Evolutionary conservation across 2,113 vertebrate genomes (phyloP).

Genomic region (Rhombomys opimus): DNA sequence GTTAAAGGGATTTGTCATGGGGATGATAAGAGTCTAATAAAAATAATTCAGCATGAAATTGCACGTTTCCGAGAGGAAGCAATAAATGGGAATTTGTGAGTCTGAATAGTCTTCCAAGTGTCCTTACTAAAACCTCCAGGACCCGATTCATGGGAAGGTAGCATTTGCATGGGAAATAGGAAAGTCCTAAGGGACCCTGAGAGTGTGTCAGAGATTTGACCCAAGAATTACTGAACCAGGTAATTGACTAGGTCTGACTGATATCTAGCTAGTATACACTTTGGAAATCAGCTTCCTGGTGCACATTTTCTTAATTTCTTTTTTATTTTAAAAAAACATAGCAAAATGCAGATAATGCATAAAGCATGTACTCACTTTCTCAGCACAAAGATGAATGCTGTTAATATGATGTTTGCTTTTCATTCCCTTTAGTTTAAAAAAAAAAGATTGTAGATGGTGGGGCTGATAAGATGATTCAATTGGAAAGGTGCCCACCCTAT

Average conservation of each 20-base stretch:
- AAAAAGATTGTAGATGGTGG: background rate
- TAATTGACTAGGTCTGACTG: slow-evolving; percentile 35
- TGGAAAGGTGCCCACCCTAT: background rate
- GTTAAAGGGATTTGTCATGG: slow-evolving; percentile 62
- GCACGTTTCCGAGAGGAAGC: slow-evolving; percentile 76
- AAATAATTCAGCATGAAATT: slow-evolving; percentile 80
- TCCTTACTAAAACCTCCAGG: slow-evolving; percentile 69
- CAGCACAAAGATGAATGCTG: background rate
- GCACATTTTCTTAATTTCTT: slow-evolving; percentile 50
- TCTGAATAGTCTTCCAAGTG: slow-evolving; percentile 69
- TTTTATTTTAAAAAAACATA: background rate
- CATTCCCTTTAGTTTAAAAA: slow-evolving; percentile 28
- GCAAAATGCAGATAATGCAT: background rate
- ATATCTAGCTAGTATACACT: background rate
- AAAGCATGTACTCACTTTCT: background rate
- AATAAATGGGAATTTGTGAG: slow-evolving; percentile 77
- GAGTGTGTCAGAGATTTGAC: slow-evolving; percentile 49
- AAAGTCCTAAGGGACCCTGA: slow-evolving; percentile 43
- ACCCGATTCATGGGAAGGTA: slow-evolving; percentile 77
- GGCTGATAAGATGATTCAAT: background rate
- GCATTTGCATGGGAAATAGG: slow-evolving; percentile 70
- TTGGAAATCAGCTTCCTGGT: background rate
- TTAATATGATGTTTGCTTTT: slow-evolving; percentile 19
- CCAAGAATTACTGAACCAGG: slow-evolving; percentile 55
- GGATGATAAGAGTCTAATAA: slow-evolving; percentile 77